Conservation (phyloP, 2,797 vertebrate species). For the Stomatorhinus walkeri region DNA sequence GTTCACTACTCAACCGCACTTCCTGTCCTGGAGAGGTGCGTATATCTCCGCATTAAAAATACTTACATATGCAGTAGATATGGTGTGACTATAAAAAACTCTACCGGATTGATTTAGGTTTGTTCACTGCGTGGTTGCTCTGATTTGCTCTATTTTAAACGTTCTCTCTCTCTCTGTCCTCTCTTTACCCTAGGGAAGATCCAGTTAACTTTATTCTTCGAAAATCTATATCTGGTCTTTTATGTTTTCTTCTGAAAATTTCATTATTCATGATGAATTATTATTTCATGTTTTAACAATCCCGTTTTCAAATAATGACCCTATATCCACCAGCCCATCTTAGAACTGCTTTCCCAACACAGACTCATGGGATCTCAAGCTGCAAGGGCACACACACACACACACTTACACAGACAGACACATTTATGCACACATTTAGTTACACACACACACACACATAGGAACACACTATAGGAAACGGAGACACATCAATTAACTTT, state of each 20-base stretch:
- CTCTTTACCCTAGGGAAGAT: neutral
- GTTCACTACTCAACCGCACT: slow-evolving; percentile 44
- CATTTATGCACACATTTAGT: neutral
- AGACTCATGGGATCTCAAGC: neutral
- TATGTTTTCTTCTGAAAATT: neutral
- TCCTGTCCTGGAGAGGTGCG: slow-evolving; percentile 50
- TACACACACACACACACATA: neutral
- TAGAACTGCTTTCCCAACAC: neutral
- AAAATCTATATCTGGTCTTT: neutral
- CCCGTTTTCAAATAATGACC: neutral
- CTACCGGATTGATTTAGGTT: neutral
- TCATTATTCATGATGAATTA: neutral
- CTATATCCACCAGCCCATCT: neutral
- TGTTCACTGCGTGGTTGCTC: neutral
- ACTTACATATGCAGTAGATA: neutral
- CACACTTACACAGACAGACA: no score
- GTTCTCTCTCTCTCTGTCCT: neutral
- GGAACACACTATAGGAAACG: neutral
- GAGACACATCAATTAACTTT: neutral
- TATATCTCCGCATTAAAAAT: neutral
- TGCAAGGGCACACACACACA: neutral
- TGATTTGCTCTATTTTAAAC: neutral
- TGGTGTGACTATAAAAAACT: neutral
- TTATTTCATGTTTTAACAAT: neutral
- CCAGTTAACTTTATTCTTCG: neutral